Conservation (phyloP, 2,888 invertebrate genomes). For the Entomobrya multifasciata region DNA sequence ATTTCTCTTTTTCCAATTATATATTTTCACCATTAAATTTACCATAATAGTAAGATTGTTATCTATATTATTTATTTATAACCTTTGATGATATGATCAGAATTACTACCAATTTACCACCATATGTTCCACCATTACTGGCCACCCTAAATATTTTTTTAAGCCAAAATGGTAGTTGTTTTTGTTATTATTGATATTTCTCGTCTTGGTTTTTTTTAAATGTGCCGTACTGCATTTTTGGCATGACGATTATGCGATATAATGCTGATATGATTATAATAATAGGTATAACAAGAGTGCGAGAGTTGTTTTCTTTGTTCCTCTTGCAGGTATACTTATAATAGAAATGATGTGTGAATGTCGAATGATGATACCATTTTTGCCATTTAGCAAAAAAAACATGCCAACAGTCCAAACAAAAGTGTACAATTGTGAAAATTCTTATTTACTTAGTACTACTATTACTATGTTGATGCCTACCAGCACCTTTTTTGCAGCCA, state of each 20-base stretch:
- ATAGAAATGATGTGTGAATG: not conserved
- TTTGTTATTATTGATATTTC: conserved; percentile 11
- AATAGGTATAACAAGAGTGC: not conserved
- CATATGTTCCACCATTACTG: too few species aligned
- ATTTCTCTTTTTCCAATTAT: too few species aligned
- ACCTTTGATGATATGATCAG: too few species aligned
- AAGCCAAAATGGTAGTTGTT: not conserved
- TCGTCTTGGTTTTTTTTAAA: not conserved
- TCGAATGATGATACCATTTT: not conserved
- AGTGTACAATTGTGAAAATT: conserved; percentile 13
- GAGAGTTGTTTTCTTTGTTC: too few species aligned
- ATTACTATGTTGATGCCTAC: too few species aligned
- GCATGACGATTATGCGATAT: not conserved
- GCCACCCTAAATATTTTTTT: too few species aligned
- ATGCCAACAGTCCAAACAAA: too few species aligned
- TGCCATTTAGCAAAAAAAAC: conserved; percentile 25
- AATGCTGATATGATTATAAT: not conserved
- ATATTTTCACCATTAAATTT: too few species aligned
- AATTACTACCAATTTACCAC: too few species aligned
- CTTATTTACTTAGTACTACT: not conserved
- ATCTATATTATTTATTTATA: too few species aligned
- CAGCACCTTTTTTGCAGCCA: too few species aligned
- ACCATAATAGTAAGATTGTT: too few species aligned
- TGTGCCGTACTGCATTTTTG: conserved; percentile 23
- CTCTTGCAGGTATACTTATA: conserved; percentile 13